A percentile compares a stretch with the other conserved stretches of the same genome.
Evolutionary conservation across 2,797 vertebrate genomes (phyloP).

Genomic region (Clamator glandarius): DNA sequence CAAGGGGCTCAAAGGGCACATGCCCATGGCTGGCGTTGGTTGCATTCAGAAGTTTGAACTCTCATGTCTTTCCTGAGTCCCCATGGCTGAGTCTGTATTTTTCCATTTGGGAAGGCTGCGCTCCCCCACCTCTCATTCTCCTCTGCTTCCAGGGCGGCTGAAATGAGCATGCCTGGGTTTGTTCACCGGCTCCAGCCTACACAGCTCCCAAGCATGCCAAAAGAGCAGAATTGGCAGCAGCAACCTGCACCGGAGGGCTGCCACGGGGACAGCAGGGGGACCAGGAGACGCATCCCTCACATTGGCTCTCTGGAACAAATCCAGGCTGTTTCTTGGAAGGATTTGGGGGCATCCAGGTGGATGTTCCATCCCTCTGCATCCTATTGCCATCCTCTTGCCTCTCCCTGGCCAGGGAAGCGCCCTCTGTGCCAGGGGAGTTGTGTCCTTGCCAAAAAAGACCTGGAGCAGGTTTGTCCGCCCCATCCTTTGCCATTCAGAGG

Average conservation of each 20-base stretch:
- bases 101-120: background rate
- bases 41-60: background rate
- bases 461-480: background rate
- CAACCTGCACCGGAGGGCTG: background rate
- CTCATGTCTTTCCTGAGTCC: background rate
- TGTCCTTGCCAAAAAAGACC: background rate
- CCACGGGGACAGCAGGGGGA: background rate
- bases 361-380: background rate
- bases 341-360: background rate
- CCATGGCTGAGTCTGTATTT: background rate
- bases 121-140: background rate
- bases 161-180: constrained; percentile 23
- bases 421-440: background rate
- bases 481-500: background rate
- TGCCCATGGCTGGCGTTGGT: fast-evolving
- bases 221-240: background rate
- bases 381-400: fast-evolving
- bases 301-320: background rate
- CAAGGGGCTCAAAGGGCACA: background rate
- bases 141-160: constrained; percentile 32
- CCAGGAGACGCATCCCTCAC: background rate
- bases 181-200: constrained; percentile 36
- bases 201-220: constrained; percentile 28
- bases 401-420: background rate
- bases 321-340: background rate